Base-by-base conservation (phyloP, 2,888 invertebrate genomes). In the Dryobotodes eremita region DNA sequence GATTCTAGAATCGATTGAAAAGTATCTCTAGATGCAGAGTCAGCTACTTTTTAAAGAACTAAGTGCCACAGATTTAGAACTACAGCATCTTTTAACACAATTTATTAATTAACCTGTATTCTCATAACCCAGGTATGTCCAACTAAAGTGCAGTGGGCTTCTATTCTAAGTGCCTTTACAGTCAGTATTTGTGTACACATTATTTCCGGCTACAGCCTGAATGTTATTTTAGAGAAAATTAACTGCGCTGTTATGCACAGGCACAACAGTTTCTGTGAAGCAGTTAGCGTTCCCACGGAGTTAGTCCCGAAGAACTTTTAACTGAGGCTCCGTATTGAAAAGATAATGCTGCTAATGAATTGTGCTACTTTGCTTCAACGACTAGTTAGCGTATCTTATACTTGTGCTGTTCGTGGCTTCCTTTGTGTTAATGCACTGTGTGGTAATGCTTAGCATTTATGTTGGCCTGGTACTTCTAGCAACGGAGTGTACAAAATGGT, bases 301-400 rank as follows among this genome's bases (percentile, higher is more conserved):
- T 78, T 76, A 82, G 59, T 83, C 75, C 53, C 57, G 72, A 70
- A 62, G n/a, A 86, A 88, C 88, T 88, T 88, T 88, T 78, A 84
- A 85, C 88, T 80, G 85, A 70, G 70, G 42, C 81, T 71, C 74
- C 82, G 65, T 85, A 88, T 88, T 86, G 88, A 88, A 86, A 86
- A 85, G 85, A 88, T 88, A 88, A 88, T 83, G 77, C 50, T 46
- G 55, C 68, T 85, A 88, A 88, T 88, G 80, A 85, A 88, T 84
- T 85, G 79, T 64, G n/a, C 74, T 77, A 83, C 76, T 79, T 85
- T 65, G 71, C 69, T 83, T 75, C 73, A 74, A 79, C 79, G 76
- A 85, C 82, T 85, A 62, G 57, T 66, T n/a, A 84, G 66, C 66
- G 70, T 71, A 79, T 59, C 64, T 74, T 71, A 68, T 36, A 75